Conservation (phyloP, 2,888 invertebrate genomes). For the Drosophila rellima region DNA sequence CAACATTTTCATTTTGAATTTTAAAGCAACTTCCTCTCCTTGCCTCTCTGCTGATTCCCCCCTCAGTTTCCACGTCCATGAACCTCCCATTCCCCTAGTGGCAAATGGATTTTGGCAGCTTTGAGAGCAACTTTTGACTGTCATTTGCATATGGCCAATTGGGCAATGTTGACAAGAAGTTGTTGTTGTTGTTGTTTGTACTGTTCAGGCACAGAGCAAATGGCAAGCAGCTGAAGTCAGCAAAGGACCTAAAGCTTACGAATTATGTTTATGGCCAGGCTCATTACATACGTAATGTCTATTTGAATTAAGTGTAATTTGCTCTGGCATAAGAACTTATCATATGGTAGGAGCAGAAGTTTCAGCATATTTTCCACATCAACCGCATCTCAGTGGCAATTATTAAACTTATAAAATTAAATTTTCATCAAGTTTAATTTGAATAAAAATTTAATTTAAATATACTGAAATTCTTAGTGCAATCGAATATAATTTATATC, state of each 20-base stretch:
- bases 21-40: conserved; percentile 10
- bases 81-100: conserved; percentile 6
- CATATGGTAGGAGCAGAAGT: conserved; percentile 15
- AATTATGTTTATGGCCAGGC: conserved; percentile 55
- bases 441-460: no score
- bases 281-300: conserved; percentile 54
- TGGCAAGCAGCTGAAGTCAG: conserved; percentile 27
- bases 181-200: conserved; percentile 23
- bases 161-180: conserved; percentile 69
- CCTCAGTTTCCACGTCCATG: neutral
- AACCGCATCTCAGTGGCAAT: neutral
- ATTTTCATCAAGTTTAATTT: neutral
- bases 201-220: neutral
- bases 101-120: conserved; percentile 43
- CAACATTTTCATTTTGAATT: conserved; percentile 74
- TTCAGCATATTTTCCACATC: conserved; percentile 14
- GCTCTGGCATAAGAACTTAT: conserved; percentile 32
- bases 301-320: conserved; percentile 46
- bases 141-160: conserved; percentile 76
- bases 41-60: neutral
- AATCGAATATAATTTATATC: no score
- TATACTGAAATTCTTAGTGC: no score
- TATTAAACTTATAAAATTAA: neutral
- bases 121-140: conserved; percentile 36
- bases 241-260: conserved; percentile 41